These are phyloP conservation scores for Lonchura striata DNA, from an alignment of 2,113 vertebrate species.

Conservation along the genomic window DNA sequence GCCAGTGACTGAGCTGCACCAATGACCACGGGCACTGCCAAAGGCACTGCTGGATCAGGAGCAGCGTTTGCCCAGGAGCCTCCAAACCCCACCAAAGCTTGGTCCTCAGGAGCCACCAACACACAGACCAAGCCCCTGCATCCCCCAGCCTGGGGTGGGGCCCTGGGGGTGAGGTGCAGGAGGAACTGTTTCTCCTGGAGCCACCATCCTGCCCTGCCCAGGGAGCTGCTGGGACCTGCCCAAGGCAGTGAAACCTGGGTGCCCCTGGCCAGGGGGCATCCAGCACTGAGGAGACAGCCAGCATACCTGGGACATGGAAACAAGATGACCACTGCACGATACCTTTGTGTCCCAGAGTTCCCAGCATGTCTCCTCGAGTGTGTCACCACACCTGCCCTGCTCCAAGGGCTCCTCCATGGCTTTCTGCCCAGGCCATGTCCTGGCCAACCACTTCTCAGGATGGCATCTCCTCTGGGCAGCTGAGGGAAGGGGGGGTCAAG, in stretches of 20 bases:
- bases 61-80: not conserved
- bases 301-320: not conserved
- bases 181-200: not conserved
- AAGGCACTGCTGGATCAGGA: accelerated
- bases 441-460: not conserved
- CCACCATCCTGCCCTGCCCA: not conserved
- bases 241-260: not conserved
- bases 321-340: accelerated
- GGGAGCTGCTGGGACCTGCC: not conserved
- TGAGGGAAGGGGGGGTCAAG: not conserved
- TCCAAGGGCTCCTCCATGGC: not conserved
- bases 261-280: not conserved
- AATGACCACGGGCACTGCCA: accelerated
- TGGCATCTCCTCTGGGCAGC: not conserved
- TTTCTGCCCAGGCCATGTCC: not conserved
- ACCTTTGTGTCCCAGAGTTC: not conserved
- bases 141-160: accelerated
- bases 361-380: accelerated
- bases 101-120: not conserved
- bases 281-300: not conserved
- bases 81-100: not conserved
- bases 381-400: not conserved
- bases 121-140: not conserved
- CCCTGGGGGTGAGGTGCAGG: not conserved
- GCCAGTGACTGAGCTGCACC: not conserved